Conservation (phyloP, 2,113 vertebrate genomes). For the Numenius arquata region DNA sequence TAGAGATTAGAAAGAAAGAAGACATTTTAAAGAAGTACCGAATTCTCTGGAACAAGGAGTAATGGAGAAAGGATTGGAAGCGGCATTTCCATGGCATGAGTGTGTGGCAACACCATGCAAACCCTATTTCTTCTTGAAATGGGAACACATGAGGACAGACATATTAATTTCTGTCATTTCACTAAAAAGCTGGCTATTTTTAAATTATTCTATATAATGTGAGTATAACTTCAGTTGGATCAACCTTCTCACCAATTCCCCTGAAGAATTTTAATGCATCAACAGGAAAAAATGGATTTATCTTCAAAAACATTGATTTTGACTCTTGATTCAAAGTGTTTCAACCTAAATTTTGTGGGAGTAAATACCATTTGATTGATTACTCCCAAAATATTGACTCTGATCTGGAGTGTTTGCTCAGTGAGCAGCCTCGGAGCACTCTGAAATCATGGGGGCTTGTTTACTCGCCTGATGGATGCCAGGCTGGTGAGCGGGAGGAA, state of each 20-base stretch:
- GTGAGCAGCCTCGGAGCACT: neutral
- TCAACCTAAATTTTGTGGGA: neutral
- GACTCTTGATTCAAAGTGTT: neutral
- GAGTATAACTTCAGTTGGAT: neutral
- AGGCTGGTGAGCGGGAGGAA: neutral
- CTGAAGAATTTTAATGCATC: fast-evolving
- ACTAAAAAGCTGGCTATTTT: neutral
- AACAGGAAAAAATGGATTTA: neutral
- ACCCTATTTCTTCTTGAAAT: neutral
- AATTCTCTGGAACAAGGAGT: neutral
- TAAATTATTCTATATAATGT: neutral
- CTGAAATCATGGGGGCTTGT: neutral
- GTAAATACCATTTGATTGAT: neutral
- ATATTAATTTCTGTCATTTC: neutral
- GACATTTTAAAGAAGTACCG: neutral
- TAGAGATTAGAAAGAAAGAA: neutral
- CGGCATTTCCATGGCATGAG: neutral
- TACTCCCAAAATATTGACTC: constrained; percentile 4
- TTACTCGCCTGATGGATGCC: neutral
- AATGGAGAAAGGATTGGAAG: neutral
- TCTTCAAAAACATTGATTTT: neutral
- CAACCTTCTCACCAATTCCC: neutral
- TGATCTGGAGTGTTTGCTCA: constrained; percentile 29
- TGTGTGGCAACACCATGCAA: neutral
- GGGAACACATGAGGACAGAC: neutral